These are phyloP conservation scores for Thunnus thynnus DNA, from an alignment of 2,113 vertebrate genomes.

Conservation along the genomic window DNA sequence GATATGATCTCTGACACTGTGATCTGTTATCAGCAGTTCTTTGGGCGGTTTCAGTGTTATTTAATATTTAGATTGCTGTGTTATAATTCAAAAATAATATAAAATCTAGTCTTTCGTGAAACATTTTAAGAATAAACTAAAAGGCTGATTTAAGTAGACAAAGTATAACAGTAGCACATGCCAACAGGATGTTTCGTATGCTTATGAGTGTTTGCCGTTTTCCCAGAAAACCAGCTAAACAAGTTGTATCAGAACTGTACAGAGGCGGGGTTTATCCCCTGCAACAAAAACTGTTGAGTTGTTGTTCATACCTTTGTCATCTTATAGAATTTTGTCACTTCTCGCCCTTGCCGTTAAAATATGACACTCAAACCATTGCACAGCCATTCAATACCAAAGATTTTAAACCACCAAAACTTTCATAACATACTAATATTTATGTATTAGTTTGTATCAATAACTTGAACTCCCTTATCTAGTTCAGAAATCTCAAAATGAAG, in stretches of 20 bases:
- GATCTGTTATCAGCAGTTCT: not conserved
- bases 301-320: slow-evolving; percentile 13
- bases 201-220: slow-evolving; percentile 16
- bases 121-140: not conserved
- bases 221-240: slow-evolving; percentile 57
- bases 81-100: not conserved
- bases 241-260: slow-evolving; percentile 51
- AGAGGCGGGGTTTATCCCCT: slow-evolving; percentile 43
- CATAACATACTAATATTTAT: not conserved
- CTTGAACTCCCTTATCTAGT: not conserved
- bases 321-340: not conserved
- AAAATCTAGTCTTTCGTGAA: not conserved
- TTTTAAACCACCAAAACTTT: not conserved
- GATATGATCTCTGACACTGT: slow-evolving; percentile 15
- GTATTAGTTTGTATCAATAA: not conserved
- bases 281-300: slow-evolving; percentile 34
- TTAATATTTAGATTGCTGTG: not conserved
- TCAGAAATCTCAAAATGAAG: not conserved
- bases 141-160: slow-evolving; percentile 1
- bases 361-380: not conserved
- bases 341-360: not conserved
- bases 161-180: not conserved
- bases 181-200: not conserved
- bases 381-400: slow-evolving; percentile 9
- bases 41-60: not conserved